Conservation (phyloP, 1,140 invertebrate species). For the Drosophila ohnishii region DNA sequence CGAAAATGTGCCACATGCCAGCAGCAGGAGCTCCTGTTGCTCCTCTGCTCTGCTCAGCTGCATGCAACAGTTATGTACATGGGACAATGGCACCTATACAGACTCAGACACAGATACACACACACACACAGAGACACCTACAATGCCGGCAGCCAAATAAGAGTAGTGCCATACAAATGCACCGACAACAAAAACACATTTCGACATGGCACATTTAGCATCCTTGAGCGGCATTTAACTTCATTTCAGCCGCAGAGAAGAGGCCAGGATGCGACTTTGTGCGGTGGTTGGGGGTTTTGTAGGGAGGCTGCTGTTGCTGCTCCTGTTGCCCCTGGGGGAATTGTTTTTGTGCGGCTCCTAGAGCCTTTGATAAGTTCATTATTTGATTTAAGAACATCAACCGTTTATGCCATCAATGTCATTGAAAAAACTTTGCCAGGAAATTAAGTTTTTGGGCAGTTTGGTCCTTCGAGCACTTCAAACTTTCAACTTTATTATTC, state of each 20-base stretch:
- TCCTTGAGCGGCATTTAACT: constrained; percentile 80
- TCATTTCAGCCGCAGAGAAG: constrained; percentile 60
- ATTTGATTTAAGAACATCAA: constrained; percentile 62
- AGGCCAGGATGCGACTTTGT: constrained; percentile 16
- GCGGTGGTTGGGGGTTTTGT: neutral
- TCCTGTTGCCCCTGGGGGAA: constrained; percentile 14
- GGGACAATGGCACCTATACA: constrained; percentile 23
- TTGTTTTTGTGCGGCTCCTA: constrained; percentile 25
- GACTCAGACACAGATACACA: constrained; percentile 5
- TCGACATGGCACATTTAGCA: constrained; percentile 79
- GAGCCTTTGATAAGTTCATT: constrained; percentile 34
- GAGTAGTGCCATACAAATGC: constrained; percentile 56
- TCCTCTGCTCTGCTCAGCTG: constrained; percentile 25
- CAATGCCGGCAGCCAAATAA: constrained; percentile 70
- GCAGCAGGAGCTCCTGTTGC: constrained; percentile 50
- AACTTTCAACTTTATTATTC: neutral
- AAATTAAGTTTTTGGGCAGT: constrained; percentile 32
- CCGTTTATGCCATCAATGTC: constrained; percentile 68
- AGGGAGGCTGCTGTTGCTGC: neutral
- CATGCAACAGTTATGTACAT: constrained; percentile 75
- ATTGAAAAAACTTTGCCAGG: constrained; percentile 41
- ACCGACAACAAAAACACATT: constrained; percentile 64
- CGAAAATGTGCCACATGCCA: constrained; percentile 81
- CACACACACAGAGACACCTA: constrained; percentile 26
- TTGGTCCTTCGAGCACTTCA: neutral